Base-by-base conservation (phyloP, 2,113 vertebrate species). In the Hoplias malabaricus region DNA sequence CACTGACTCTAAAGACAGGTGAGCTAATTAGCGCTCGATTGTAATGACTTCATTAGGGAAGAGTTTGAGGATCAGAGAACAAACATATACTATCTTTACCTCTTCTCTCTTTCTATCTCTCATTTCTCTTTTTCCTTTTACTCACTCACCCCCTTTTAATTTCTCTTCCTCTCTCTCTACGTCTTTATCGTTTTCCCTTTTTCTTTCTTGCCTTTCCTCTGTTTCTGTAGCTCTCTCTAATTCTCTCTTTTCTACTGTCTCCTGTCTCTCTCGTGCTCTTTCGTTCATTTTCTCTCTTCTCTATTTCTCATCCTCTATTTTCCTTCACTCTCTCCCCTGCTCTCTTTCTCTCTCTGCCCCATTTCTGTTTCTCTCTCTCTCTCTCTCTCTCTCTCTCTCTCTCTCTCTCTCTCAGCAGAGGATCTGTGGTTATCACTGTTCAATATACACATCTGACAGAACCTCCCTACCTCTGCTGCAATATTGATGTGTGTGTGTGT, bases 171-270 rank as follows among this genome's bases (percentile, higher is more conserved):
- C 62, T 16, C 23, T 48, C 33, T 33, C 34, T 48, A 36, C 53
- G 46, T 36, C 23, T 68, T 73, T 68, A 78, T 78, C 73, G 69
- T 62, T 78, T 68, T 73, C 53, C 69, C n/a, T n/a, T n/a, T n/a
- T n/a, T n/a, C n/a, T n/a, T n/a, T n/a, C n/a, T n/a, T n/a, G n/a
- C 53, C 53, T 54, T 23, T 54, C 53, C 14, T 48, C 43, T 48
- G 8, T 48, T 48, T 48, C 43, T 11, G 16, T 66, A 14, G 13
- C 19, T 40, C 34, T 34, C 33, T 38, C n/a, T n/a, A n/a, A n/a
- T n/a, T n/a, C n/a, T n/a, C n/a, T n/a, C n/a, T n/a, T n/a, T n/a
- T n/a, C n/a, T n/a, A n/a, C n/a, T n/a, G n/a, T n/a, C n/a, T n/a
- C n/a, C 27, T 29, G 19, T 19, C 27, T 29, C 23, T 23, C 40